Evolutionary conservation across 2,113 vertebrate species (phyloP).

Genomic region (Pteropus alecto): DNA sequence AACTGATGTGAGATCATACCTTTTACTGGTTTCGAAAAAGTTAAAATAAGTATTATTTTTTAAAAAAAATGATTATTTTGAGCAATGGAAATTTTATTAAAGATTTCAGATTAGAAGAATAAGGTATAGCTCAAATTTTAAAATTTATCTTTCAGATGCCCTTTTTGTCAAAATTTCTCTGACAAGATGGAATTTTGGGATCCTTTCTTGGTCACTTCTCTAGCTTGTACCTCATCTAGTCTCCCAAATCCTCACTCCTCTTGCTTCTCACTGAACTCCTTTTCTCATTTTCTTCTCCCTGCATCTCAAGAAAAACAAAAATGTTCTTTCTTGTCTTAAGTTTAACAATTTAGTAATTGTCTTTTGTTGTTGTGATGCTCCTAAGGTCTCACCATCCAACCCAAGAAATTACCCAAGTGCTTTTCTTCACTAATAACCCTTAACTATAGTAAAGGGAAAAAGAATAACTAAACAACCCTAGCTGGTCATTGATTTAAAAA

Average conservation of each 20-base stretch:
- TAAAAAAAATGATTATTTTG: not conserved
- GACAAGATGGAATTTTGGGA: not conserved
- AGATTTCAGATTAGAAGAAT: not conserved
- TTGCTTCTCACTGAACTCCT: not conserved
- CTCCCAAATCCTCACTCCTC: not conserved
- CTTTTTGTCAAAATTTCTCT: not conserved
- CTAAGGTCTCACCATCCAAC: not conserved
- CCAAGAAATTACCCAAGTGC: not conserved
- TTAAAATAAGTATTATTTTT: not conserved
- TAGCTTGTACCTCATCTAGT: not conserved
- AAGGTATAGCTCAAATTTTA: not conserved
- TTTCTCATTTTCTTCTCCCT: not conserved
- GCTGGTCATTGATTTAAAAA: not conserved
- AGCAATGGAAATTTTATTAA: not conserved
- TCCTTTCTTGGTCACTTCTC: not conserved
- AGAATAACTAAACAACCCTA: not conserved
- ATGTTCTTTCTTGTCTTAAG: not conserved
- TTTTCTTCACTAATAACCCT: not conserved
- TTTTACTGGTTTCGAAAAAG: not conserved
- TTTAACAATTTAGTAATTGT: not conserved
- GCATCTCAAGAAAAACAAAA: not conserved
- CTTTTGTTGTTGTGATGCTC: not conserved
- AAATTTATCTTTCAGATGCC: not conserved
- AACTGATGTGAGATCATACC: not conserved
- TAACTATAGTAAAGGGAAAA: not conserved